These are phyloP conservation scores for Vicugna pacos DNA, from an alignment of 2,113 vertebrate genomes.

Conservation along the genomic window DNA sequence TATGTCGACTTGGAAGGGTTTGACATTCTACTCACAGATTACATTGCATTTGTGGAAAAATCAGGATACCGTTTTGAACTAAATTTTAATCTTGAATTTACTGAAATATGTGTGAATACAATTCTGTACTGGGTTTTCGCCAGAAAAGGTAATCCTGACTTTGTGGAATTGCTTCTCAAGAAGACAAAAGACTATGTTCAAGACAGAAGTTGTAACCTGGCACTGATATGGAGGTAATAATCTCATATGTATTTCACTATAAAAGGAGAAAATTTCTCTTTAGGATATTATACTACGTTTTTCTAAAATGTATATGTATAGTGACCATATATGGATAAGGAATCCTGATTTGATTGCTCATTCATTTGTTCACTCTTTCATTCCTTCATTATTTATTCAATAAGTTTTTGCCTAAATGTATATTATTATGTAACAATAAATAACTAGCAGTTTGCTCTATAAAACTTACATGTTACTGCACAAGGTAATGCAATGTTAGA, in stretches of 20 bases:
- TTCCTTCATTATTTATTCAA: neutral
- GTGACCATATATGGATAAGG: neutral
- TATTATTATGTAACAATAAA: neutral
- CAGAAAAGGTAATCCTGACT: conserved; percentile 79
- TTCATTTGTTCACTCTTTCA: neutral
- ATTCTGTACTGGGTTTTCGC: conserved; percentile 84
- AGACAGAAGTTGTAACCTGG: conserved; percentile 77
- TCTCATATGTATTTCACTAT: neutral
- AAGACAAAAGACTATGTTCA: conserved; percentile 80
- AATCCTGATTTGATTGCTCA: neutral
- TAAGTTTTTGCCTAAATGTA: neutral
- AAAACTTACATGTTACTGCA: neutral
- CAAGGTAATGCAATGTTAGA: neutral
- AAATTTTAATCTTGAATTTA: conserved; percentile 80
- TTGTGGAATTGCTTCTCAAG: conserved; percentile 83
- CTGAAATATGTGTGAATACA: conserved; percentile 84
- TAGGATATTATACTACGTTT: neutral
- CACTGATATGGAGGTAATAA: conserved; percentile 83
- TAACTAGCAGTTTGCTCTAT: neutral
- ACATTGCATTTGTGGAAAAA: conserved; percentile 80
- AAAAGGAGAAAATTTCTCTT: neutral
- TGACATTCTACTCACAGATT: conserved; percentile 81
- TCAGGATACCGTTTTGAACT: conserved; percentile 69
- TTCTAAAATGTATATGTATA: neutral
- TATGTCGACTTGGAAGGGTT: conserved; percentile 76